These are phyloP conservation scores for Mystacornis crossleyi DNA, from an alignment of 2,113 vertebrate species.

Conservation along the genomic window DNA sequence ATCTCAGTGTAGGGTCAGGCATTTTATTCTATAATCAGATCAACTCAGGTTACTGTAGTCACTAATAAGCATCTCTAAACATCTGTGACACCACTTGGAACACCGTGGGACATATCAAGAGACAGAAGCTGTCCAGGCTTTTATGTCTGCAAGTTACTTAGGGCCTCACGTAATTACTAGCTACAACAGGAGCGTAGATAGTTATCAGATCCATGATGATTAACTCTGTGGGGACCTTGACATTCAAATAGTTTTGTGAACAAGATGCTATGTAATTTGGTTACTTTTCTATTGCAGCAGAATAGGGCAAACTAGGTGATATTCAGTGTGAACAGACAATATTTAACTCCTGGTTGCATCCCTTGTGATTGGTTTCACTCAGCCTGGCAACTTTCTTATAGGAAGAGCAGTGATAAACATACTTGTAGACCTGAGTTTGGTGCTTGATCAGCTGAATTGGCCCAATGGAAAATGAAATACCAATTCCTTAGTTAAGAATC, in stretches of 20 bases:
- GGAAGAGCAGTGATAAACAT: background rate
- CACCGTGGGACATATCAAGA: background rate
- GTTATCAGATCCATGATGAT: background rate
- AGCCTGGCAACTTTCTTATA: background rate
- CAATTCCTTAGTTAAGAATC: background rate
- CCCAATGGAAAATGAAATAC: background rate
- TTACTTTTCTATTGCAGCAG: background rate
- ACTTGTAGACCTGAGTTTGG: background rate
- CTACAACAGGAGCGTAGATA: background rate
- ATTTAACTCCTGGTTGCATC: background rate
- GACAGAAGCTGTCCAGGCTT: background rate
- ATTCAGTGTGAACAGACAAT: background rate
- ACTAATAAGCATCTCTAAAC: background rate
- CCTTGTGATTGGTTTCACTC: background rate
- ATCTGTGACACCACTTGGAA: background rate
- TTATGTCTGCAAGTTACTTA: background rate
- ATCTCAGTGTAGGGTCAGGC: background rate
- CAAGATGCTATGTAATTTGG: background rate
- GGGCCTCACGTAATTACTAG: background rate
- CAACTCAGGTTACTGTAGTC: background rate
- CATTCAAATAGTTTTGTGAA: background rate
- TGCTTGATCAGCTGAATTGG: background rate
- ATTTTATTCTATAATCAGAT: background rate
- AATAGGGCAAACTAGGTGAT: background rate
- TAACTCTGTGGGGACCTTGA: background rate